These are phyloP conservation scores for Nipponia nippon DNA, from an alignment of 2,113 vertebrate genomes.

Conservation along the genomic window DNA sequence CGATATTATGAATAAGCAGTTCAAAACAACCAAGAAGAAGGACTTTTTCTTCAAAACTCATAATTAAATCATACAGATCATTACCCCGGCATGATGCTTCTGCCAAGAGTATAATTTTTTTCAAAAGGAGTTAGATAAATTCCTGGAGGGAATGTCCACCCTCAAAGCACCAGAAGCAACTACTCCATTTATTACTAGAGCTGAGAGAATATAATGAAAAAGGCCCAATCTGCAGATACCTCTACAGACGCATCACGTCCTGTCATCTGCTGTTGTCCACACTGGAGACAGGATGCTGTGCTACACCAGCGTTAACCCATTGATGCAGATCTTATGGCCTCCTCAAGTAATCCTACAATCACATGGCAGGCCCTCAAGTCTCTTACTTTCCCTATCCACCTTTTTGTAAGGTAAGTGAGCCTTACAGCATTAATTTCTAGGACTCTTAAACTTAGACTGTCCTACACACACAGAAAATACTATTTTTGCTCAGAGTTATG, in stretches of 20 bases:
- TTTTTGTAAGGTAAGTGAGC: too few relatives aligned
- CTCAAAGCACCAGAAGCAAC: background rate
- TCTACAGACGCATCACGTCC: fast-evolving
- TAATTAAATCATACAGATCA: constrained; percentile 65
- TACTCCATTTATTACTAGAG: background rate
- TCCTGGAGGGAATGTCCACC: constrained; percentile 16
- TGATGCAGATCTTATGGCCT: background rate
- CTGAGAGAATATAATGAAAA: background rate
- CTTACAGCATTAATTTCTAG: background rate
- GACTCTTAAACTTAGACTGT: background rate
- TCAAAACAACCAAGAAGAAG: constrained; percentile 48
- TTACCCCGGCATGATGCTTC: constrained; percentile 9
- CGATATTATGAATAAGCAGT: constrained; percentile 54
- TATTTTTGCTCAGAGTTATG: background rate
- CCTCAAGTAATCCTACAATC: background rate
- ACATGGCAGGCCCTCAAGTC: background rate
- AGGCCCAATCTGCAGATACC: background rate
- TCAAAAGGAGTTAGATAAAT: constrained; percentile 13
- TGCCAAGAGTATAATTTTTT: constrained; percentile 44
- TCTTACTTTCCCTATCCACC: too few relatives aligned
- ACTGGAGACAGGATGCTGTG: too few relatives aligned
- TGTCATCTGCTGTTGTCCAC: background rate
- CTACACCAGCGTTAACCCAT: too few relatives aligned
- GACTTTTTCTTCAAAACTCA: constrained; percentile 29
- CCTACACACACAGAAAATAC: background rate